Evolutionary conservation across 1,140 invertebrate species (phyloP).

Genomic region (Nomia melanderi): DNA sequence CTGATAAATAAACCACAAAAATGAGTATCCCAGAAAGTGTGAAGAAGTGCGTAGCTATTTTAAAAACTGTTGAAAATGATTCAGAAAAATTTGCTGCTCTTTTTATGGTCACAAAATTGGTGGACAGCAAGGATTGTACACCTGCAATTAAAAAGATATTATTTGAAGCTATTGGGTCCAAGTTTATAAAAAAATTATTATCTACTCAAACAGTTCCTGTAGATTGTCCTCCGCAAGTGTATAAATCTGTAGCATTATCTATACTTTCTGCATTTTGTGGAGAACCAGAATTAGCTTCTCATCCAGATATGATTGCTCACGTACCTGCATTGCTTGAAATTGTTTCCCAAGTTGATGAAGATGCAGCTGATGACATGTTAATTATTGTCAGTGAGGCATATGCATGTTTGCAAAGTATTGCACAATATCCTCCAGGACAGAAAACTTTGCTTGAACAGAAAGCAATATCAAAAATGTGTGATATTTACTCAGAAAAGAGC

Average conservation of each 20-base stretch:
- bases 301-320: constrained; percentile 90
- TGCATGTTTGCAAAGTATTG: constrained; percentile 90
- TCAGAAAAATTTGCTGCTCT: constrained; percentile 95
- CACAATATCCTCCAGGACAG: constrained; percentile 86
- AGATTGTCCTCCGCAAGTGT: constrained; percentile 92
- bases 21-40: constrained; percentile 87
- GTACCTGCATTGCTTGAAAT: constrained; percentile 91
- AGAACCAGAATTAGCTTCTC: constrained; percentile 89
- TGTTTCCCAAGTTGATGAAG: constrained; percentile 89
- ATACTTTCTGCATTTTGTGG: constrained; percentile 91
- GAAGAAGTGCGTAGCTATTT: constrained; percentile 89
- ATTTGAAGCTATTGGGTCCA: constrained; percentile 93
- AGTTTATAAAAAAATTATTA: constrained; percentile 91
- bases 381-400: constrained; percentile 95
- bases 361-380: constrained; percentile 91
- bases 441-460: constrained; percentile 88
- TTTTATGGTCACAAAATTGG: constrained; percentile 94
- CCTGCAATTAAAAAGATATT: constrained; percentile 87
- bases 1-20: constrained; percentile 20
- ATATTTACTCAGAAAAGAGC: constrained; percentile 91
- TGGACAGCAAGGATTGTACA: constrained; percentile 90
- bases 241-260: constrained; percentile 93
- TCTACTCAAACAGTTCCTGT: constrained; percentile 87
- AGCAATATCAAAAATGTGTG: constrained; percentile 90
- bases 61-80: constrained; percentile 89